Conservation (phyloP, 2,113 vertebrate species). For the Tinamus guttatus region DNA sequence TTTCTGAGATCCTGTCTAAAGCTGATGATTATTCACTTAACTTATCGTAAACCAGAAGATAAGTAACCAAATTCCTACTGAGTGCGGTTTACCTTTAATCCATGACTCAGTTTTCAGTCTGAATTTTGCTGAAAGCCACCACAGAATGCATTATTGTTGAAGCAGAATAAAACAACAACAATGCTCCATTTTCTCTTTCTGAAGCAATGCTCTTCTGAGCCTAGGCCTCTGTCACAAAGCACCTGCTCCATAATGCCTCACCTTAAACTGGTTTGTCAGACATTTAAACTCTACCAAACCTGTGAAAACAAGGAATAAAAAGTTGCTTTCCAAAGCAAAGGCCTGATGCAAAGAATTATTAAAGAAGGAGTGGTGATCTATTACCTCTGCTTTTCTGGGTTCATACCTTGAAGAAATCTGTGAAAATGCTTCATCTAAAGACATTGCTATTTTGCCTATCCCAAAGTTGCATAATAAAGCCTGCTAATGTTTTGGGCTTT, state of each 20-base stretch:
- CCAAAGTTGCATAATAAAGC: not conserved
- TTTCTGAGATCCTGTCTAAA: not conserved
- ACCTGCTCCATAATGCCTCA: not conserved
- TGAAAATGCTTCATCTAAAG: not conserved
- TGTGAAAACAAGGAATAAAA: not conserved
- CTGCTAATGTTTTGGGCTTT: not conserved
- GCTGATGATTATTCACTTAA: not conserved
- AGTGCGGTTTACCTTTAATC: conserved; percentile 3
- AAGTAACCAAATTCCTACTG: not conserved
- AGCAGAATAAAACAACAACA: not conserved
- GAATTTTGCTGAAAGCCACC: conserved; percentile 9
- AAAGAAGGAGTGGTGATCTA: not conserved
- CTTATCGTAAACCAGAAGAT: not conserved
- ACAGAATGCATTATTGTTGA: not conserved
- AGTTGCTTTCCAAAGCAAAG: not conserved
- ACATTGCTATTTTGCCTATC: not conserved
- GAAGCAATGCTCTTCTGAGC: not conserved
- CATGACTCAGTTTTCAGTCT: not conserved
- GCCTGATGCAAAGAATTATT: not conserved
- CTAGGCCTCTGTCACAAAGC: not conserved
- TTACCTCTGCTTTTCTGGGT: not conserved
- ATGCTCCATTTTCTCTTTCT: not conserved
- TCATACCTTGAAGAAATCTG: not conserved
- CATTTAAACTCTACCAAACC: not conserved
- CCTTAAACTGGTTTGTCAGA: not conserved